Evolutionary conservation across 2,113 vertebrate genomes (phyloP).

Genomic region (Carollia perspicillata): DNA sequence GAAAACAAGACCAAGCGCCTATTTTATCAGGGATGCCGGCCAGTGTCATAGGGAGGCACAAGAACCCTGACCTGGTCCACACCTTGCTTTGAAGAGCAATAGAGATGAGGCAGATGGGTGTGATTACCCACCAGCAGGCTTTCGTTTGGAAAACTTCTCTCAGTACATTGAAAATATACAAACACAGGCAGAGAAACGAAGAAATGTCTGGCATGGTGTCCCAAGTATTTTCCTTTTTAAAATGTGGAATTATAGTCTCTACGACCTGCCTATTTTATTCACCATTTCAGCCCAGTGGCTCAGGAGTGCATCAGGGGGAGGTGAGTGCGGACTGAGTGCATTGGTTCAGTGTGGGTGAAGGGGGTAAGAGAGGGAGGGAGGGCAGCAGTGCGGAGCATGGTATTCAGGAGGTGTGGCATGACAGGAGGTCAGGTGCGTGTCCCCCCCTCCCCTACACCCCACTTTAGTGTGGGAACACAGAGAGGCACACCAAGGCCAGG

Average conservation of each 20-base stretch:
- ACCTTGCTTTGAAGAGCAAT: not conserved
- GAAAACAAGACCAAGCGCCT: not conserved
- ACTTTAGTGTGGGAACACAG: not conserved
- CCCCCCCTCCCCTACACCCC: not conserved
- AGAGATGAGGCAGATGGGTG: not conserved
- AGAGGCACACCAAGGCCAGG: fast-evolving
- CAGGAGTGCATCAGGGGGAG: fast-evolving
- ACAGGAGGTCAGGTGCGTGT: fast-evolving
- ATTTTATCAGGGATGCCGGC: not conserved
- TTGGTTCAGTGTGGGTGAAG: not conserved
- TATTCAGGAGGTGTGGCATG: not conserved
- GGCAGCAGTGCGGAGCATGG: fast-evolving
- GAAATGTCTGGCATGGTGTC: not conserved
- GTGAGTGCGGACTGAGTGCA: not conserved
- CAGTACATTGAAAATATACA: not conserved
- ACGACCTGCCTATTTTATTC: not conserved
- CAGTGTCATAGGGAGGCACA: not conserved
- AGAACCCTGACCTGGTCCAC: not conserved
- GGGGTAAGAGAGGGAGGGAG: not conserved
- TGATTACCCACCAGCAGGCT: not conserved
- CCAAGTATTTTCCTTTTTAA: not conserved
- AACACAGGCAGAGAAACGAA: not conserved
- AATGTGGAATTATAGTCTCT: not conserved
- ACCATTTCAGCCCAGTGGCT: not conserved
- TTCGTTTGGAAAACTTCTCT: not conserved